Percentiles rank a stretch among this genome's conserved stretches.
Evolutionary conservation across 1,140 invertebrate genomes (phyloP).

Genomic region (Globodera rostochiensis): DNA sequence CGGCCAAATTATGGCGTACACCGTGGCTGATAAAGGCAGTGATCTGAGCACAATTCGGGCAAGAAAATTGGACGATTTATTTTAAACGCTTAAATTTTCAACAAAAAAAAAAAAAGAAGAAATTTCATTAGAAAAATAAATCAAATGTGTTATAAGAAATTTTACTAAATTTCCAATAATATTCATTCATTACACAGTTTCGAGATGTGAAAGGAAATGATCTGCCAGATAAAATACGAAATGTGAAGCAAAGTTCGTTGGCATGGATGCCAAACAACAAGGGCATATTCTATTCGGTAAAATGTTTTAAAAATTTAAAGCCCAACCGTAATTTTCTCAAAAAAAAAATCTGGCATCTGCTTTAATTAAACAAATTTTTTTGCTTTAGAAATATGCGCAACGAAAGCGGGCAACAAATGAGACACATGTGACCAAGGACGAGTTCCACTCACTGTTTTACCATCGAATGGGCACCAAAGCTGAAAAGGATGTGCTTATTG

Average conservation of each 20-base stretch:
- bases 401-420: conserved; percentile 82
- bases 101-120: no score
- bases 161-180: neutral
- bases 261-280: conserved; percentile 92
- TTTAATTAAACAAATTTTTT: conserved; percentile 22
- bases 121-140: no score
- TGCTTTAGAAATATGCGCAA: conserved; percentile 74
- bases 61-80: conserved; percentile 35
- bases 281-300: conserved; percentile 89
- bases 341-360: conserved; percentile 68
- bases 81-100: neutral
- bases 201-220: conserved; percentile 76
- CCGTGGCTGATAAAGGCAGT: conserved; percentile 80
- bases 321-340: neutral
- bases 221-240: conserved; percentile 82
- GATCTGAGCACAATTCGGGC: conserved; percentile 87
- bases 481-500: conserved; percentile 82
- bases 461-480: conserved; percentile 84
- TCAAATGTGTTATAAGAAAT: neutral
- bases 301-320: neutral
- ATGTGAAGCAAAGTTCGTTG: conserved; percentile 86
- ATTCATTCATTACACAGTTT: conserved; percentile 60
- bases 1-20: conserved; percentile 86
- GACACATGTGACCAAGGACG: conserved; percentile 81
- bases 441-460: conserved; percentile 91